These are phyloP conservation scores for Babyrousa celebensis DNA, from an alignment of 2,797 vertebrate genomes.

Conservation along the genomic window DNA sequence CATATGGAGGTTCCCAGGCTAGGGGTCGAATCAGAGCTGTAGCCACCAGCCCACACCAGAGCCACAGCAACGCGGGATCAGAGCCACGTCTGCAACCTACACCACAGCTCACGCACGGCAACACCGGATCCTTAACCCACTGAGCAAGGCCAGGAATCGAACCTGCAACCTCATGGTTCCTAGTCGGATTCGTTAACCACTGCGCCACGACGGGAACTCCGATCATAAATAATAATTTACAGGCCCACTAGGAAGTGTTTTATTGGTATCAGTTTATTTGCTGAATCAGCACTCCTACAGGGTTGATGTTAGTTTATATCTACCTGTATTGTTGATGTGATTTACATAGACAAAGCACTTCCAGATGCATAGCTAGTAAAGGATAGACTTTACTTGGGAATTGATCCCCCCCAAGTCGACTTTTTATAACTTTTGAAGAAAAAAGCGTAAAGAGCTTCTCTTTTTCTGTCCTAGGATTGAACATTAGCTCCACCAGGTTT, in stretches of 20 bases:
- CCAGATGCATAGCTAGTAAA: not conserved
- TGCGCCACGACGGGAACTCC: too few species aligned
- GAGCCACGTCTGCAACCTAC: too few species aligned
- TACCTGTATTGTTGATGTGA: not conserved
- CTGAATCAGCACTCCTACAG: not conserved
- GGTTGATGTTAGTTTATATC: not conserved
- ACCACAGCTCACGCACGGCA: too few species aligned
- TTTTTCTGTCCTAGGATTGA: not conserved
- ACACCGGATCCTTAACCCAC: too few species aligned
- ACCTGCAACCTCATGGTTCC: too few species aligned
- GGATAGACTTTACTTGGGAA: not conserved
- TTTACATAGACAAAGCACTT: not conserved
- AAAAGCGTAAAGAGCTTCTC: not conserved
- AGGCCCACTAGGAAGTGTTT: not conserved
- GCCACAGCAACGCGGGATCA: too few species aligned
- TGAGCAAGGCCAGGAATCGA: too few species aligned
- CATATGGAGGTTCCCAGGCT: too few species aligned
- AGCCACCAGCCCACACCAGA: too few species aligned
- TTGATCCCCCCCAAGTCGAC: not conserved
- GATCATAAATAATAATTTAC: too few species aligned
- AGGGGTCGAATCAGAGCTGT: too few species aligned
- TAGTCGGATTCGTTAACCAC: too few species aligned
- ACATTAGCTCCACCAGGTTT: not conserved
- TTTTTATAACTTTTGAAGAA: conserved; percentile 27
- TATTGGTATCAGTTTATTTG: not conserved